Evolutionary conservation across 2,888 invertebrate species (phyloP).

Genomic region (Conus canariensis): DNA sequence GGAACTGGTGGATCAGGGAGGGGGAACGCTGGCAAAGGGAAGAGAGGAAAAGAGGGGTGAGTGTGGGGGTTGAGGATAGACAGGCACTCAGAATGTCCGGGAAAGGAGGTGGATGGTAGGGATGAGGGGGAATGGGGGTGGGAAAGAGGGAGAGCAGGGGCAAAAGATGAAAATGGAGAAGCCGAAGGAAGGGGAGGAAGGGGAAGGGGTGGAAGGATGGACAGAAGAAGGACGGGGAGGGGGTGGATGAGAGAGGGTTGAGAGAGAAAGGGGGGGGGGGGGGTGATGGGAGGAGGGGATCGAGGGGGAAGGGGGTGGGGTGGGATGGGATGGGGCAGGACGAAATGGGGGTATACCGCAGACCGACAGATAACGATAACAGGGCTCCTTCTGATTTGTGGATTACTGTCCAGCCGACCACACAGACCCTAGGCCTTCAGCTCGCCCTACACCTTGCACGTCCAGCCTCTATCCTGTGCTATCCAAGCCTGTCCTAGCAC

Average conservation of each 20-base stretch:
- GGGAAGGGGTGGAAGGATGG: too few relatives aligned
- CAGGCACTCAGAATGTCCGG: not conserved
- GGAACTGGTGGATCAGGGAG: not conserved
- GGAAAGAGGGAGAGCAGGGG: not conserved
- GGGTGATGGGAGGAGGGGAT: not conserved
- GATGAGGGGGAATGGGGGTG: not conserved
- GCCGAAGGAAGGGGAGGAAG: not conserved
- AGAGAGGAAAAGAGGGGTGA: not conserved
- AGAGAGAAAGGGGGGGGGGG: not conserved
- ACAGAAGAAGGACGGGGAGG: too few relatives aligned
- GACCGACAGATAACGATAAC: not conserved
- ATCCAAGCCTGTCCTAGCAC: too few relatives aligned
- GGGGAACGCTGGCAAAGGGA: not conserved
- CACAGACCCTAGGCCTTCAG: too few relatives aligned
- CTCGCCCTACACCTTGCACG: too few relatives aligned
- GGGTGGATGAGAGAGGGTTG: too few relatives aligned
- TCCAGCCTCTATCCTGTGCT: too few relatives aligned
- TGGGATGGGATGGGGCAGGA: not conserved
- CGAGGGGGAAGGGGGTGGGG: not conserved
- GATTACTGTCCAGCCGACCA: not conserved
- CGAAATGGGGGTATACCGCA: too few relatives aligned
- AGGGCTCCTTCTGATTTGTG: not conserved
- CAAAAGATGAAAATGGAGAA: not conserved
- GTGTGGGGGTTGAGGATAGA: not conserved
- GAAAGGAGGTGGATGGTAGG: not conserved